phyloP scores from a whole-genome alignment of 2,888 invertebrate species.

The Anoncus sp. region DNA sequence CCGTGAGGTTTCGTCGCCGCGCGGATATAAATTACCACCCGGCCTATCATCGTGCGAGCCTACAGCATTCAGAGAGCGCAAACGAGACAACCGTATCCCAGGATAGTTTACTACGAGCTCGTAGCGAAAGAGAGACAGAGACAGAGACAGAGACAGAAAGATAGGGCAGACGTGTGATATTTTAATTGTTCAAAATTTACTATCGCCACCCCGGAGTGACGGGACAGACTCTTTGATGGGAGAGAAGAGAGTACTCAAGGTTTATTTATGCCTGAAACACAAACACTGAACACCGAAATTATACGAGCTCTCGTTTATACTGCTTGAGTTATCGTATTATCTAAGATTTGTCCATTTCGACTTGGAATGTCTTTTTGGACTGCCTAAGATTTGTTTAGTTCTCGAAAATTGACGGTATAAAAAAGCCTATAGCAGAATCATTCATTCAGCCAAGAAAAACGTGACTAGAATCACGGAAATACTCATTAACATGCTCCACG shows the following conservation, averaged over 20 bases:
- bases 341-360: constrained; percentile 9
- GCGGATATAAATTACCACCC: constrained; percentile 63
- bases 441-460: neutral
- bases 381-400: constrained; percentile 5
- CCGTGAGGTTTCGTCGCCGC: constrained; percentile 62
- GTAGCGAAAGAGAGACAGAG: constrained; percentile 22
- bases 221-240: constrained; percentile 63
- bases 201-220: constrained; percentile 58
- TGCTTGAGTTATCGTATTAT: constrained; percentile 20
- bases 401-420: neutral
- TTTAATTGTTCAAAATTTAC: constrained; percentile 77
- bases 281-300: constrained; percentile 10
- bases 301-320: constrained; percentile 42
- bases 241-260: constrained; percentile 19
- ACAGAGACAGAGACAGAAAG: neutral
- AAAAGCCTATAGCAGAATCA: neutral
- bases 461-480: neutral
- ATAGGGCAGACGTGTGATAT: constrained; percentile 67
- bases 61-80: constrained; percentile 37
- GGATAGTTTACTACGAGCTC: constrained; percentile 41
- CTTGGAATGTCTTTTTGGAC: neutral
- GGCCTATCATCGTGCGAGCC: constrained; percentile 50
- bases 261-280: constrained; percentile 31
- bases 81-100: constrained; percentile 41
- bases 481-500: neutral